Evolutionary conservation across 2,888 invertebrate genomes (phyloP).

Genomic region (Pharmacophagus antenor): DNA sequence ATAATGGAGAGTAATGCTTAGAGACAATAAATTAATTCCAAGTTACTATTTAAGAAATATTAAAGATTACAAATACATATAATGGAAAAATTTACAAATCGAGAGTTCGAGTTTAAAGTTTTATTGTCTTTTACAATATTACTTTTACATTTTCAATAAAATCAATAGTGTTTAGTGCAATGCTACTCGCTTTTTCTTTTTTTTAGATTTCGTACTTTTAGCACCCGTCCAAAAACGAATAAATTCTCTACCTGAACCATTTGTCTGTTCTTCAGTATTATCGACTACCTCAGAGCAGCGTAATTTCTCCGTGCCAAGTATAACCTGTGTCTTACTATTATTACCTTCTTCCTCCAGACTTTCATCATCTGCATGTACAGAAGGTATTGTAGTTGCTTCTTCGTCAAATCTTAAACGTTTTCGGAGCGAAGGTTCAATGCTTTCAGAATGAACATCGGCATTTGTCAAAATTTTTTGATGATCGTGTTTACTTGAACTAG

Average conservation of each 20-base stretch:
- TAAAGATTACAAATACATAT: neutral
- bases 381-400: slow-evolving; percentile 45
- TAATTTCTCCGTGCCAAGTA: slow-evolving; percentile 24
- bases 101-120: neutral
- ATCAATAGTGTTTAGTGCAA: slow-evolving; percentile 24
- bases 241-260: slow-evolving; percentile 44
- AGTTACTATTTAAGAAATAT: too few relatives aligned
- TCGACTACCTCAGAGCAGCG: slow-evolving; percentile 34
- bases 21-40: too few relatives aligned
- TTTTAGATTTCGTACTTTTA: slow-evolving; percentile 44
- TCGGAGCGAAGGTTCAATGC: slow-evolving; percentile 18
- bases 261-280: slow-evolving; percentile 39
- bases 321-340: slow-evolving; percentile 22
- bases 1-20: too few relatives aligned
- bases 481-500: neutral
- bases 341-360: slow-evolving; percentile 33
- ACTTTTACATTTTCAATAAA: neutral
- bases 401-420: slow-evolving; percentile 59
- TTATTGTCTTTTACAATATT: neutral
- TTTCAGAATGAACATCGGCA: slow-evolving; percentile 32
- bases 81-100: neutral
- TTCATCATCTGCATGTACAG: slow-evolving; percentile 13
- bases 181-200: slow-evolving; percentile 45
- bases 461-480: neutral
- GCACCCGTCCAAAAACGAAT: slow-evolving; percentile 51